A percentile compares a stretch with the other conserved stretches of the same genome.
Conservation (phyloP, 2,113 vertebrate species). For the Chroicocephalus ridibundus region DNA sequence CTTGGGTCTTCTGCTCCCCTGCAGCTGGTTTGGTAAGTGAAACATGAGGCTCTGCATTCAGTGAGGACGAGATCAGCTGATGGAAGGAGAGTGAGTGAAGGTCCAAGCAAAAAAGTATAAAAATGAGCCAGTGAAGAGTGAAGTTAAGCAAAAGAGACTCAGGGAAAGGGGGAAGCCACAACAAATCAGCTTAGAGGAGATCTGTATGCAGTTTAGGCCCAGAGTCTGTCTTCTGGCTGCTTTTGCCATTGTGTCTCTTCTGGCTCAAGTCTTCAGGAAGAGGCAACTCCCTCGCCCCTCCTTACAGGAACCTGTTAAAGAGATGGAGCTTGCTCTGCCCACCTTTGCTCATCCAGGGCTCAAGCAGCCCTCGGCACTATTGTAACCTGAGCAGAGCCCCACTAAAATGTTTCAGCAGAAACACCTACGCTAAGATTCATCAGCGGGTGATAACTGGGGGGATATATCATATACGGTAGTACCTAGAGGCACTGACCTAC, state of each 20-base stretch:
- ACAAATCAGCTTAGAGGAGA: not conserved
- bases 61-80: not conserved
- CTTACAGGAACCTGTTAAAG: not conserved
- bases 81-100: not conserved
- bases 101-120: not conserved
- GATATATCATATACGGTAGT: not conserved
- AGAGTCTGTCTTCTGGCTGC: not conserved
- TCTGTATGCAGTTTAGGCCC: not conserved
- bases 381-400: not conserved
- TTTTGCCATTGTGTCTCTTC: not conserved
- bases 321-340: not conserved
- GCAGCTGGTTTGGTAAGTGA: not conserved
- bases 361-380: not conserved
- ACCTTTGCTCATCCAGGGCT: not conserved
- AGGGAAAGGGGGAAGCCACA: not conserved
- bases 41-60: not conserved
- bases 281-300: fast-evolving
- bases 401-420: not conserved
- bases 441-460: not conserved
- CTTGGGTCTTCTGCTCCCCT: not conserved
- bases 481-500: not conserved
- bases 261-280: not conserved
- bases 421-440: not conserved
- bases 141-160: not conserved
- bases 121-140: not conserved